Evolutionary conservation across 2,888 invertebrate genomes (phyloP).

Genomic region (Sisyra terminalis): DNA sequence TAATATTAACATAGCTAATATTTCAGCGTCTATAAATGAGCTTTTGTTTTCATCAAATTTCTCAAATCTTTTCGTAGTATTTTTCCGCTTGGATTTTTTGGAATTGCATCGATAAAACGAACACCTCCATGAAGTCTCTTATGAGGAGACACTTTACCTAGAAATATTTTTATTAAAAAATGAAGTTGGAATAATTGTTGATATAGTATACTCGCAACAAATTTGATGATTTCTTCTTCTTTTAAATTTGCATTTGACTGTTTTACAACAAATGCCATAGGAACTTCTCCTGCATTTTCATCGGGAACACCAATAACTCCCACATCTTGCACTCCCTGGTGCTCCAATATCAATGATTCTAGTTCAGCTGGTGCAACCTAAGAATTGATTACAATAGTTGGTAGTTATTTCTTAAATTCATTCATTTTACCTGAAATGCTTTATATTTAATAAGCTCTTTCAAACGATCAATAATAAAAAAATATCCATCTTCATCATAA

Average conservation of each 20-base stretch:
- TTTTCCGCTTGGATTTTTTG: constrained; percentile 52
- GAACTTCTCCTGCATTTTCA: constrained; percentile 31
- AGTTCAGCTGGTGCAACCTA: constrained; percentile 36
- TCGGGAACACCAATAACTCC: constrained; percentile 40
- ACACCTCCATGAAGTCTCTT: constrained; percentile 53
- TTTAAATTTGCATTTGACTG: constrained; percentile 20
- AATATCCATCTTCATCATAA: constrained; percentile 57
- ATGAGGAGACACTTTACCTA: constrained; percentile 30
- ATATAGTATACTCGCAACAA: constrained; percentile 24
- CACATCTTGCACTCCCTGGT: constrained; percentile 35
- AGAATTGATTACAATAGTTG: no score
- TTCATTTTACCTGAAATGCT: constrained; percentile 48
- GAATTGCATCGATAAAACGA: constrained; percentile 44
- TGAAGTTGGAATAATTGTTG: no score
- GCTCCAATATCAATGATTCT: constrained; percentile 37
- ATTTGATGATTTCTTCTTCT: constrained; percentile 22
- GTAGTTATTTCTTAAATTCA: no score
- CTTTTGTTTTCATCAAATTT: constrained; percentile 23
- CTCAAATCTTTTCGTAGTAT: constrained; percentile 42
- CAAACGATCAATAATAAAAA: constrained; percentile 69
- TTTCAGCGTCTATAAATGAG: neutral
- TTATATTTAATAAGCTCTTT: constrained; percentile 88
- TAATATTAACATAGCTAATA: no score
- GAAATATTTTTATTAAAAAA: no score
- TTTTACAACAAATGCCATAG: constrained; percentile 30